These are phyloP conservation scores for Drymonia ruficornis DNA, from an alignment of 2,888 invertebrate species.

Conservation along the genomic window DNA sequence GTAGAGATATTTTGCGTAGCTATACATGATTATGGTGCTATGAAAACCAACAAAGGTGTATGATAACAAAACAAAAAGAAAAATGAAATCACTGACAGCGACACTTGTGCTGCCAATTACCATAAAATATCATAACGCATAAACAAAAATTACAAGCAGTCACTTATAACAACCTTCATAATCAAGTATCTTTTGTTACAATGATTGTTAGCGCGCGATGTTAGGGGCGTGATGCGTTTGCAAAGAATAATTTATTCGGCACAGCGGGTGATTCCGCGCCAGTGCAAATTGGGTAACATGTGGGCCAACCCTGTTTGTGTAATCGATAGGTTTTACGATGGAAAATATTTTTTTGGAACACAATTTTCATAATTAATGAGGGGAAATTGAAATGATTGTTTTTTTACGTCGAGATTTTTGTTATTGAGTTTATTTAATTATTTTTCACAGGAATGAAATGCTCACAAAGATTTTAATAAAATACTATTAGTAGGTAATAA, in stretches of 20 bases:
- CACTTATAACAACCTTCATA: constrained; percentile 63
- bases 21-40: no score
- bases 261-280: constrained; percentile 73
- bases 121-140: constrained; percentile 56
- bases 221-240: constrained; percentile 67
- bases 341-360: constrained; percentile 6
- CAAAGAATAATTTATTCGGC: constrained; percentile 68
- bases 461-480: no score
- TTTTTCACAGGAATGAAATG: no score
- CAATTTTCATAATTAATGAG: constrained; percentile 10
- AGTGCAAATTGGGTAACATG: constrained; percentile 79
- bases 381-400: background rate
- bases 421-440: no score
- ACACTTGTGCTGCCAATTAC: constrained; percentile 64
- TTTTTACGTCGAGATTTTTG: no score
- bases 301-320: constrained; percentile 49
- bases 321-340: constrained; percentile 54
- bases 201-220: constrained; percentile 67
- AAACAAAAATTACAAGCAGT: constrained; percentile 45
- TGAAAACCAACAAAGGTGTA: no score
- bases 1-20: no score
- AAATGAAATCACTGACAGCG: constrained; percentile 13
- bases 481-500: no score
- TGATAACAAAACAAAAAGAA: background rate
- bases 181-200: constrained; percentile 76